Evolutionary conservation across 2,113 vertebrate genomes (phyloP), one percentile per base, ranked within the genome.

Genomic region (Corvus cornix): DNA sequence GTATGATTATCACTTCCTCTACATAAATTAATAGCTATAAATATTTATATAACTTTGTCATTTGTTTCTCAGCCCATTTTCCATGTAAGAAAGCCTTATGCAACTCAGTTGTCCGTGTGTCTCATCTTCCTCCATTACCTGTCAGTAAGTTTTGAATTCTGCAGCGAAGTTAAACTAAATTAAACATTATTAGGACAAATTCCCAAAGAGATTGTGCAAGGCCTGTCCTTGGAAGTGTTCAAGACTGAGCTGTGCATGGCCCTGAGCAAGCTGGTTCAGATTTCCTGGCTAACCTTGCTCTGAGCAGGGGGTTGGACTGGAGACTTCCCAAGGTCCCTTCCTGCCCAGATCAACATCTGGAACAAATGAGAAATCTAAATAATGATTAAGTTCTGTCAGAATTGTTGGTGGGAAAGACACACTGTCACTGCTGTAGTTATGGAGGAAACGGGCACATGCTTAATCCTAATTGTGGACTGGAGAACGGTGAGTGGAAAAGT

Each of bases 31-130:
- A 60, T 60, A 91, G 48, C 33, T 87, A 31, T 73, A 89, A 79
- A 41, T 95, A 95, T 75, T 84, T 82, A 27, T 64, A 7, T 83
- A 85, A 59, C 21, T 91, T 77, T 88, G 67, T 14, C 16, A 10
- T 85, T 87, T 92, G 49, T 90, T 95, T 95, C 41, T 86, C 19
- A 58, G 37, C 19, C 35, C 31, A 27, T 84, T 90, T 84, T 90
- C 76, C 76, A 3, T 49, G 51, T 89, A 92, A 90, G 83, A 28
- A 44, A 92, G 15, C 31, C 20, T 77, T 95, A 58, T 66, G 37
- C 55, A 90, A 37, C 84, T 81, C 51, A 33, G 22, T 49, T 69
- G 16, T 56, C 58, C 5, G 3, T 53, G 89, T 95, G 30, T 90
- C 67, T 90, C 22, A 13, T 73, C 67, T 89, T 90, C 51, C 6